Conservation (phyloP, 2,888 invertebrate species). For the Brachynemurus nebulosus region DNA sequence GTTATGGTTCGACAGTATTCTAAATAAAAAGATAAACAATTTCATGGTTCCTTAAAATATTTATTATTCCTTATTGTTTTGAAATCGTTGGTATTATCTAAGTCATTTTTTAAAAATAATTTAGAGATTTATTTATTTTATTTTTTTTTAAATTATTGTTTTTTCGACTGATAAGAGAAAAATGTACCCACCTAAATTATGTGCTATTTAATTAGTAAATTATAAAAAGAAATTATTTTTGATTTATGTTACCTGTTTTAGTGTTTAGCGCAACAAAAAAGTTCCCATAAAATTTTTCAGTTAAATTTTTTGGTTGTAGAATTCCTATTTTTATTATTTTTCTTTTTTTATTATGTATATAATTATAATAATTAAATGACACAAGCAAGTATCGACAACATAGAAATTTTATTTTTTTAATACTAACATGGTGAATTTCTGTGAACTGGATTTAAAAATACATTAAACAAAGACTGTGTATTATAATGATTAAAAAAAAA, state of each 20-base stretch:
- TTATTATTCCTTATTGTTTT: too few species aligned
- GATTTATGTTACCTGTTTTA: too few species aligned
- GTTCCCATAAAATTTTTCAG: too few species aligned
- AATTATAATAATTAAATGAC: too few species aligned
- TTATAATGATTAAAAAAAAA: background rate
- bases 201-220: conserved; percentile 4
- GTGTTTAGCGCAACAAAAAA: too few species aligned
- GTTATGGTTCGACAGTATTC: conserved; percentile 21
- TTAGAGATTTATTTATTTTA: background rate
- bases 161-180: background rate
- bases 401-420: too few species aligned
- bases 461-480: conserved; percentile 2
- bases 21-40: background rate
- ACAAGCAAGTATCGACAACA: too few species aligned
- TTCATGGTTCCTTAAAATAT: background rate
- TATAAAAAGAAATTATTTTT: background rate
- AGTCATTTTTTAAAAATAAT: background rate
- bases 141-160: conserved; percentile 1
- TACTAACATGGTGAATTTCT: too few species aligned
- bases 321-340: background rate
- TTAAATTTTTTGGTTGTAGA: too few species aligned
- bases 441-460: too few species aligned
- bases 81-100: conserved; percentile 1
- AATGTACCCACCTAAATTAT: background rate
- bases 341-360: background rate